Percentiles rank a stretch among this genome's conserved stretches.
phyloP scores from a whole-genome alignment of 2,888 invertebrate genomes.

The Linnaemya vulpina region DNA sequence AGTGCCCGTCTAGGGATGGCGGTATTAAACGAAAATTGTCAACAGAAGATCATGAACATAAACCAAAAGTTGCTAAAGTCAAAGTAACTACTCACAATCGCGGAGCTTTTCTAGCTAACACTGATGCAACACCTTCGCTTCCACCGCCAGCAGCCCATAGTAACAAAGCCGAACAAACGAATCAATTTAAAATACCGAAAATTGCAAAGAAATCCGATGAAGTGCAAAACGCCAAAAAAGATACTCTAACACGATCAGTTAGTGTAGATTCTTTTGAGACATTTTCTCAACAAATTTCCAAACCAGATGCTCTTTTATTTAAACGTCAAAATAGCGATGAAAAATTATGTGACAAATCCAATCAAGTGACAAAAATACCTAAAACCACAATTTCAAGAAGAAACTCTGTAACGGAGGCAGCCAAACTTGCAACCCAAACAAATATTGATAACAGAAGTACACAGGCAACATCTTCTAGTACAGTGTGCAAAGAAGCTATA shows the following conservation, averaged over 20 bases:
- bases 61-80: constrained; percentile 77
- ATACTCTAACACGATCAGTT: constrained; percentile 37
- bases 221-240: neutral
- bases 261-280: constrained; percentile 67
- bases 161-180: constrained; percentile 1
- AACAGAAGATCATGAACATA: constrained; percentile 39
- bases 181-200: constrained; percentile 63
- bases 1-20: constrained; percentile 59
- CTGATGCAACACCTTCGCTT: constrained; percentile 77
- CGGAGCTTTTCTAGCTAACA: constrained; percentile 84
- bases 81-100: constrained; percentile 85
- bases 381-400: constrained; percentile 44
- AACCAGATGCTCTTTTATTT: constrained; percentile 64
- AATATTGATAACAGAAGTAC: neutral
- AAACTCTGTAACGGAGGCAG: constrained; percentile 70
- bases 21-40: constrained; percentile 65
- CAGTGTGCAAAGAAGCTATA: constrained; percentile 58
- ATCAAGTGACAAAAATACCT: neutral
- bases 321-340: constrained; percentile 3
- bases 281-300: constrained; percentile 72
- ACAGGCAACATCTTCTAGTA: neutral
- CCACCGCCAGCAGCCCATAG: constrained; percentile 64
- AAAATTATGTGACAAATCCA: constrained; percentile 21
- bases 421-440: constrained; percentile 24
- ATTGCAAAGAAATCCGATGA: constrained; percentile 49